phyloP scores from a whole-genome alignment of 2,113 vertebrate species.

The Bos javanicus region DNA sequence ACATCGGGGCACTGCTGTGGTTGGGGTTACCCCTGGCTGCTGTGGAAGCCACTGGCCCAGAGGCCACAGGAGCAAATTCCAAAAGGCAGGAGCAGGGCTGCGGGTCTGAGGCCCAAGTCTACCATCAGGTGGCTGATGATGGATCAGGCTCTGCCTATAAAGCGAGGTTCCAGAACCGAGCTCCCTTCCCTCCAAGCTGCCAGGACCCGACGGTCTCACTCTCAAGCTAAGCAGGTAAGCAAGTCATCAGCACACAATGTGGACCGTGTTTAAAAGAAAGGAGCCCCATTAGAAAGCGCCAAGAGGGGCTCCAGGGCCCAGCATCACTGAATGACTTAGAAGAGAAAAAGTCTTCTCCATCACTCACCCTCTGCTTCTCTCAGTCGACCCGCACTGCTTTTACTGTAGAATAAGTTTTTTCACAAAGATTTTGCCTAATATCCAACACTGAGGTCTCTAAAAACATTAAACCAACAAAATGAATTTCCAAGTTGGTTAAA shows the following conservation, averaged over 20 bases:
- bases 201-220: neutral
- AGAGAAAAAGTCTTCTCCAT: neutral
- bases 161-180: neutral
- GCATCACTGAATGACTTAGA: accelerated
- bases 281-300: neutral
- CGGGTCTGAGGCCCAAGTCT: too few relatives aligned
- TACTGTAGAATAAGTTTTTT: neutral
- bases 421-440: neutral
- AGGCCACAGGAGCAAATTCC: neutral
- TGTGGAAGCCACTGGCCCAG: neutral
- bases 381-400: neutral
- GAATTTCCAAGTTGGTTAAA: neutral
- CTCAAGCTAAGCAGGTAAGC: neutral
- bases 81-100: neutral
- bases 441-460: neutral
- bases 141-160: neutral
- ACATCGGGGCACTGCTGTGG: neutral
- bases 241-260: accelerated
- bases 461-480: neutral
- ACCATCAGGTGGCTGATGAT: neutral
- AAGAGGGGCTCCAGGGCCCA: neutral
- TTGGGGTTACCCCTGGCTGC: neutral
- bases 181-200: neutral
- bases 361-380: neutral
- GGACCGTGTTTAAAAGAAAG: neutral